These are phyloP conservation scores for Nipponacmea schrenckii DNA, from an alignment of 2,888 invertebrate genomes.

Conservation along the genomic window DNA sequence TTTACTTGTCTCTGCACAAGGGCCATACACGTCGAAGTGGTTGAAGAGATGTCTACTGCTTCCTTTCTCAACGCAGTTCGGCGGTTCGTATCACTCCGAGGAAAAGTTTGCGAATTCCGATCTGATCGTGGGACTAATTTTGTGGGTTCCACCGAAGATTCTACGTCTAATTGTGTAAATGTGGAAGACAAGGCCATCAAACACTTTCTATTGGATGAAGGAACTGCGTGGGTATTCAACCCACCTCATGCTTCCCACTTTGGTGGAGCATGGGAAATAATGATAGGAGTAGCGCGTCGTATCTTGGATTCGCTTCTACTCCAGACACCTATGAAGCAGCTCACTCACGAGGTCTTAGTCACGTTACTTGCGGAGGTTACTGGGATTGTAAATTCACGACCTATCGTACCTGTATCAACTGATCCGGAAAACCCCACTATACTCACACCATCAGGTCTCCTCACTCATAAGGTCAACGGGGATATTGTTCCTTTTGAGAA, in stretches of 20 bases:
- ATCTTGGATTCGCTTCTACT: neutral
- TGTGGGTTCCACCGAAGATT: neutral
- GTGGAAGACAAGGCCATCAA: too few relatives aligned
- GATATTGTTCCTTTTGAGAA: neutral
- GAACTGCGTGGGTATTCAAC: slow-evolving; percentile 32
- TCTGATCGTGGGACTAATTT: slow-evolving; percentile 16
- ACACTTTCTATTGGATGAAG: neutral
- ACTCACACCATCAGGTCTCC: neutral
- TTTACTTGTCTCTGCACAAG: slow-evolving; percentile 11
- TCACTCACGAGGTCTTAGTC: slow-evolving; percentile 4
- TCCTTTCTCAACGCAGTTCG: slow-evolving; percentile 15
- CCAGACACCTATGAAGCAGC: neutral
- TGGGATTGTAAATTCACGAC: slow-evolving; percentile 9
- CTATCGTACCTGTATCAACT: neutral
- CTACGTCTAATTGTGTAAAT: neutral
- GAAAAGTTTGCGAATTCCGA: neutral
- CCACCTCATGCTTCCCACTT: slow-evolving; percentile 34
- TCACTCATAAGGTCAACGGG: neutral
- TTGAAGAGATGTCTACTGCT: slow-evolving; percentile 10
- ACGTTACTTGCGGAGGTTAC: slow-evolving; percentile 5
- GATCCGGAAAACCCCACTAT: slow-evolving; percentile 9
- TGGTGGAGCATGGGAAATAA: slow-evolving; percentile 10
- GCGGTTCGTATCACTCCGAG: slow-evolving; percentile 9
- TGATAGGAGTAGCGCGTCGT: neutral
- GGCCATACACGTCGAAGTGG: slow-evolving; percentile 13